phyloP scores from a whole-genome alignment of 2,888 invertebrate species.

The Gortyna flavago region DNA sequence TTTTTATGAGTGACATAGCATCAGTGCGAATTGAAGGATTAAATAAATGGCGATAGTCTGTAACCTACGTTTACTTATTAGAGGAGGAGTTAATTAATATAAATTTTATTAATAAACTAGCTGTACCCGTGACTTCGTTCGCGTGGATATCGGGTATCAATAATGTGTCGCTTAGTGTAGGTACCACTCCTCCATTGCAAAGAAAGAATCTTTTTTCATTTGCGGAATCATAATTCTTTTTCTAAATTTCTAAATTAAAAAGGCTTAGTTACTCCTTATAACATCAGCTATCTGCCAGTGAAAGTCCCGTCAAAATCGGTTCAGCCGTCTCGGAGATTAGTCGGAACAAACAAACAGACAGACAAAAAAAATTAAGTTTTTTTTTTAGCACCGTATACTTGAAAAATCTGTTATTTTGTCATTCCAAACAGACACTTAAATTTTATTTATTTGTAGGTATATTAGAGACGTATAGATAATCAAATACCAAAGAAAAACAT shows the following conservation, averaged over 20 bases:
- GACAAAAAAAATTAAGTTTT: neutral
- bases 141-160: too few relatives aligned
- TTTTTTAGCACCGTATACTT: too few relatives aligned
- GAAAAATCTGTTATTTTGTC: too few relatives aligned
- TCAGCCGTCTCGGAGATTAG: neutral
- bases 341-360: neutral
- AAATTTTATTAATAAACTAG: neutral
- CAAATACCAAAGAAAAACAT: constrained; percentile 4
- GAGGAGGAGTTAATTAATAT: constrained; percentile 8
- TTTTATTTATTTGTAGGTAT: neutral
- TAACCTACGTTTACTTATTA: constrained; percentile 12
- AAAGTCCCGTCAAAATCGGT: neutral
- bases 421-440: too few relatives aligned
- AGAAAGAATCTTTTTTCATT: too few relatives aligned
- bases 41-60: constrained; percentile 30
- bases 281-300: neutral
- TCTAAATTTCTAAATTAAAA: too few relatives aligned
- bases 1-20: constrained; percentile 10
- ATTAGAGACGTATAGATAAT: neutral
- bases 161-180: too few relatives aligned
- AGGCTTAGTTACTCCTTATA: too few relatives aligned
- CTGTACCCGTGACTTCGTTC: too few relatives aligned
- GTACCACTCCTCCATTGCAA: too few relatives aligned
- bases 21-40: constrained; percentile 32
- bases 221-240: too few relatives aligned